Evolutionary conservation across 2,113 vertebrate species (phyloP), one percentile per base, ranked within the genome.

Genomic region (Camelus dromedarius): DNA sequence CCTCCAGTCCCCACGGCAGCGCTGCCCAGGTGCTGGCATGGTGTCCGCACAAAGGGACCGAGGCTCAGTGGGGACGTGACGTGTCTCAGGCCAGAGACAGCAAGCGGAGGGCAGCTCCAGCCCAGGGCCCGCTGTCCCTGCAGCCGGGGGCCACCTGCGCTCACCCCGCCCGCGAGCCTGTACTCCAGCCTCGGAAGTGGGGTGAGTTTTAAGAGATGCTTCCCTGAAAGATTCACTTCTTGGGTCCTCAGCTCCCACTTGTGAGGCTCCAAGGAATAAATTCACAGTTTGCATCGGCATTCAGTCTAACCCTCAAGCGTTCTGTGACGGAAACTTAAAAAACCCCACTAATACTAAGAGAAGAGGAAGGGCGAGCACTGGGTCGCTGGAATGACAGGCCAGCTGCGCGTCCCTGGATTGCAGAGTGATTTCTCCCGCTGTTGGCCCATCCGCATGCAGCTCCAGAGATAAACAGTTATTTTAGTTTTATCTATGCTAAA

Each of bases 71-170:
- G 7, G 30, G 12, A 22, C 1, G 15, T 0, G 6, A 56, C 8
- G 6, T 8, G 30, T 30, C 64, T 4, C 18, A 19, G 72, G 50
- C 50, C 72, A 5, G 12, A 5, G 30, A 56, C 0, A n/a, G 8
- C 4, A 26, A 28, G 26, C 1, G 4, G 12, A 2, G 20, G 6
- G 16, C 6, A 1, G 8, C 8, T 3, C 4, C 10, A 15, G 38
- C 56, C 7, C 1, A 15, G 67, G 11, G 10, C 32, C 28, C 2
- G 2, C 42, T 0, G 16, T 30, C 0, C 20, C 15, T n/a, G 0
- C 24, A 48, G 19, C n/a, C 69, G 4, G 0, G 19, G 0, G 18
- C n/a, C 22, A 26, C 9, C 69, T 5, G 11, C 14, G 10, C 32
- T 66, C 73, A 32, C 5, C 4, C 58, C 18, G 3, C 30, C 48